phyloP scores from a whole-genome alignment of 1,140 invertebrate genomes.

The Anastatus disparis region DNA sequence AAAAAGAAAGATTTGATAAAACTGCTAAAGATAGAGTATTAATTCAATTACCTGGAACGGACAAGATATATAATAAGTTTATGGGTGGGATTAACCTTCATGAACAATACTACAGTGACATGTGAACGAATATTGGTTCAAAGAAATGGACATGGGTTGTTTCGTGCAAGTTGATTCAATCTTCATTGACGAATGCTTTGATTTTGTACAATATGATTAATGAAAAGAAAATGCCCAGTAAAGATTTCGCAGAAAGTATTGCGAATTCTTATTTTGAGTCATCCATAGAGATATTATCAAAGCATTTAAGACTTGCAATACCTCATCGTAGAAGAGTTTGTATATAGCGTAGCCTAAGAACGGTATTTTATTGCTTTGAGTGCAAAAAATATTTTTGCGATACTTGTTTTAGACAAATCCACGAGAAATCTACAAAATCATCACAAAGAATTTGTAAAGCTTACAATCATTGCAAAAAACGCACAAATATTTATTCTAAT shows the following conservation, averaged over 20 bases:
- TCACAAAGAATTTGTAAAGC: neutral
- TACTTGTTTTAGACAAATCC: neutral
- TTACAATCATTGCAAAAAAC: neutral
- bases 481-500: neutral
- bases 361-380: too few species aligned
- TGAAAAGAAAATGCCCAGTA: neutral
- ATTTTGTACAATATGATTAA: constrained; percentile 1
- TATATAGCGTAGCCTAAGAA: too few species aligned
- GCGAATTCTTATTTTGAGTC: too few species aligned
- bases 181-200: constrained; percentile 15
- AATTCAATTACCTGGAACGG: too few species aligned
- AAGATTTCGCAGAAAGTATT: too few species aligned
- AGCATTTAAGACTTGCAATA: constrained; percentile 1
- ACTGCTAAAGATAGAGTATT: too few species aligned
- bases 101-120: neutral
- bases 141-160: neutral
- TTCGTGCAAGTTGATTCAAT: neutral
- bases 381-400: neutral
- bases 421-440: neutral
- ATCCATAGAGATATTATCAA: too few species aligned
- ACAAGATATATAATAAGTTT: neutral
- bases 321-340: constrained; percentile 1
- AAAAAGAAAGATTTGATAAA: too few species aligned
- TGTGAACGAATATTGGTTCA: too few species aligned
- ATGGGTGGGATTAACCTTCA: neutral